These are phyloP conservation scores for Pseudorectes ferrugineus DNA, from an alignment of 2,113 vertebrate genomes.

Conservation along the genomic window DNA sequence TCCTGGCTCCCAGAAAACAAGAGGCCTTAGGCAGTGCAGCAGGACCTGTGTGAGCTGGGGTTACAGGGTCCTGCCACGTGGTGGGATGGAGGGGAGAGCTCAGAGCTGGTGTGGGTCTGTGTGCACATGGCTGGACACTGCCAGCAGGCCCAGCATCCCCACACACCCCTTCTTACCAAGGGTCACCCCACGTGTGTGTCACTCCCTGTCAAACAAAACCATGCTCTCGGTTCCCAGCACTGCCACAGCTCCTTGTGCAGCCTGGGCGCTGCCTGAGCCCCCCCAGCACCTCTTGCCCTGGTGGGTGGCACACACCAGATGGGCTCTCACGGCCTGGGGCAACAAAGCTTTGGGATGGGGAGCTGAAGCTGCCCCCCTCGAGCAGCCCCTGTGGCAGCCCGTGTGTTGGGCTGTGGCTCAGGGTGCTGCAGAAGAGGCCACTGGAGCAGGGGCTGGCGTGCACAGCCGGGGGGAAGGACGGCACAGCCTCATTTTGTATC, in stretches of 20 bases:
- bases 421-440: neutral
- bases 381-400: neutral
- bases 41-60: neutral
- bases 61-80: neutral
- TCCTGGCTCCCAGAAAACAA: neutral
- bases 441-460: neutral
- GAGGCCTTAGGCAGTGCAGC: neutral
- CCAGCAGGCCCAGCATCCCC: neutral
- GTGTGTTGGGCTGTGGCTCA: rapidly evolving
- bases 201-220: neutral
- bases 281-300: neutral
- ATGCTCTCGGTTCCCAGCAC: rapidly evolving
- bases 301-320: neutral
- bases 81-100: neutral
- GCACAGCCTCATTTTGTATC: neutral
- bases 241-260: neutral
- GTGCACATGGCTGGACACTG: neutral
- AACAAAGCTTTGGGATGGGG: neutral
- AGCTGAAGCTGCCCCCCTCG: rapidly evolving
- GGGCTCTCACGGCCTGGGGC: rapidly evolving
- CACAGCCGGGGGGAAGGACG: neutral
- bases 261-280: neutral
- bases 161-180: neutral
- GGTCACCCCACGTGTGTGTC: rapidly evolving
- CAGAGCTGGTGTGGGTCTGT: rapidly evolving